Conservation (phyloP, 1,140 invertebrate species). For the Drosophila micromelanica region DNA sequence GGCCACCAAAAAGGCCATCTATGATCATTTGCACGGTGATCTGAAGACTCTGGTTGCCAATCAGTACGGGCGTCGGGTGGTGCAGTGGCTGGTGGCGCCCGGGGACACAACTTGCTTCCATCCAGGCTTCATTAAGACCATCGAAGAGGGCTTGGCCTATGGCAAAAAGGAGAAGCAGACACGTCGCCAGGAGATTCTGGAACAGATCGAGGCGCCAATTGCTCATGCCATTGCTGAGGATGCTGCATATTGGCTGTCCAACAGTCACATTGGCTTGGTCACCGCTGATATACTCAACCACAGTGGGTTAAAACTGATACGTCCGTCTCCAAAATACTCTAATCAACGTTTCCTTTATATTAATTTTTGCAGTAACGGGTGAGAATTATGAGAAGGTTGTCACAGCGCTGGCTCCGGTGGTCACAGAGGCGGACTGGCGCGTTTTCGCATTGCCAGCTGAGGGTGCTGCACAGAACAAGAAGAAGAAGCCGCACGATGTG, state of each 20-base stretch:
- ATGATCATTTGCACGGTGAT: constrained; percentile 90
- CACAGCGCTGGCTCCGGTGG: constrained; percentile 84
- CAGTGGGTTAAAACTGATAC: constrained; percentile 70
- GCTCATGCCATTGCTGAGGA: constrained; percentile 88
- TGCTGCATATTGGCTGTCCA: constrained; percentile 88
- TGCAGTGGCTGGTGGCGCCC: constrained; percentile 94
- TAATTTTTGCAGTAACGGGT: constrained; percentile 54
- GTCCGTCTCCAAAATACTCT: too few relatives aligned
- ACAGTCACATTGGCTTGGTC: constrained; percentile 89
- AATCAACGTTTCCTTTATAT: neutral
- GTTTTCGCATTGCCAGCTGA: constrained; percentile 58
- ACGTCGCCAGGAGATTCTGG: constrained; percentile 90
- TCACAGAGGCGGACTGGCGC: constrained; percentile 84
- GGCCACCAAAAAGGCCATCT: constrained; percentile 92
- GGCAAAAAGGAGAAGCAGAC: constrained; percentile 92
- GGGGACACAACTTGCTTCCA: constrained; percentile 91
- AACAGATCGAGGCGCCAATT: constrained; percentile 87
- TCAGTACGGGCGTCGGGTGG: constrained; percentile 89
- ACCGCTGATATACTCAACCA: constrained; percentile 89
- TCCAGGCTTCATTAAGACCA: constrained; percentile 88
- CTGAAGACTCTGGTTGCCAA: constrained; percentile 89
- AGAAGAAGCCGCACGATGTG: constrained; percentile 59
- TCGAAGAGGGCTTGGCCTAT: constrained; percentile 90
- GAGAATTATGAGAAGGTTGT: constrained; percentile 82
- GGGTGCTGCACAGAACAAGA: constrained; percentile 52